Evolutionary conservation across 2,888 invertebrate genomes (phyloP).

Genomic region (Euclidia mi): DNA sequence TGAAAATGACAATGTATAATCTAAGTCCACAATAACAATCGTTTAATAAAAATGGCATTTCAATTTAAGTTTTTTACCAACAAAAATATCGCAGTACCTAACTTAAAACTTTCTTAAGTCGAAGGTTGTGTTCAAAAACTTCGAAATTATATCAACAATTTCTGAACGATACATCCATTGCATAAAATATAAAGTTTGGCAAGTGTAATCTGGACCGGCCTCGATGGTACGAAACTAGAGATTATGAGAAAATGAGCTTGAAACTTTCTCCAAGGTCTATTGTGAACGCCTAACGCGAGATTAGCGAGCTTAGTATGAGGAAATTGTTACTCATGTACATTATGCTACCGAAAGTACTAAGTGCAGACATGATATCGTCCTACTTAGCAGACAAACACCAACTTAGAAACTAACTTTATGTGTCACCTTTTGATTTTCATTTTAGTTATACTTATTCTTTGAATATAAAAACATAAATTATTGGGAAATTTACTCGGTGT

Average conservation of each 20-base stretch:
- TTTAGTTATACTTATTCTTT: slow-evolving; percentile 16
- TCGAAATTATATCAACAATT: not conserved
- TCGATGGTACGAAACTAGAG: slow-evolving; percentile 38
- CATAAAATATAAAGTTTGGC: slow-evolving; percentile 27
- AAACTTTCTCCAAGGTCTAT: slow-evolving; percentile 48
- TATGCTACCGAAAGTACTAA: slow-evolving; percentile 17
- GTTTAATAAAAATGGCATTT: too few species aligned
- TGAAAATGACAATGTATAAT: too few species aligned
- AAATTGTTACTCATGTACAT: slow-evolving; percentile 34
- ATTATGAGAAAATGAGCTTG: slow-evolving; percentile 51
- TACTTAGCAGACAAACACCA: not conserved
- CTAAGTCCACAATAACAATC: too few species aligned
- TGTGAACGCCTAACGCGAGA: slow-evolving; percentile 40
- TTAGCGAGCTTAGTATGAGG: slow-evolving; percentile 35
- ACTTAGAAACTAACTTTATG: slow-evolving; percentile 8
- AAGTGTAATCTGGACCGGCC: slow-evolving; percentile 36
- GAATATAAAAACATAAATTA: slow-evolving; percentile 37
- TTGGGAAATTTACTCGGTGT: slow-evolving; percentile 51
- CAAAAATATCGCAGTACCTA: too few species aligned
- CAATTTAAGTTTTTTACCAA: too few species aligned
- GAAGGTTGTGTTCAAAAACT: too few species aligned
- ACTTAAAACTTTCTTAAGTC: too few species aligned
- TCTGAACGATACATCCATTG: slow-evolving; percentile 15
- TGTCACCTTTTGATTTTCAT: slow-evolving; percentile 11
- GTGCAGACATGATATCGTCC: not conserved